Percentiles rank a stretch among this genome's conserved stretches.
Evolutionary conservation across 30 jellyfish, hydroid and myxozoan species (phyloP).

Genomic region (Morbakka virulenta): DNA sequence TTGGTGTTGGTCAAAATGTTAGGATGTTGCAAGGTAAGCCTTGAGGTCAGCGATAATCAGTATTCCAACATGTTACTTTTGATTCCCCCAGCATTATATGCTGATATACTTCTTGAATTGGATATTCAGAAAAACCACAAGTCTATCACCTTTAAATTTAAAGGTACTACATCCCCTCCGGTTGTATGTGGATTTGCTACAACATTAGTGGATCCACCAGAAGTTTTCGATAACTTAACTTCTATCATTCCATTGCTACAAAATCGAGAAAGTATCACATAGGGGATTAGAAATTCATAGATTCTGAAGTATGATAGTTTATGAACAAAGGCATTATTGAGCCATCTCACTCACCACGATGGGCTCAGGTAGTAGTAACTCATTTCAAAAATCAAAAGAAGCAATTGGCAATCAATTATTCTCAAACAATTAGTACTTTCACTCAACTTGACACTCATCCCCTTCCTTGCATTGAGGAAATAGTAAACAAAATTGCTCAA

Average conservation of each 20-base stretch:
- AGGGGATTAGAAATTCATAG: slow-evolving; percentile 39
- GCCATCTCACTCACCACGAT: slow-evolving; percentile 61
- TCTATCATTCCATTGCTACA: slow-evolving; percentile 40
- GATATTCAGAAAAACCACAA: slow-evolving; percentile 48
- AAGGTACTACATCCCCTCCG: slow-evolving; percentile 16
- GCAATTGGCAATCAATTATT: slow-evolving; percentile 41
- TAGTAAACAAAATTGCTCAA: slow-evolving; percentile 27
- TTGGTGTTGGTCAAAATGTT: neutral
- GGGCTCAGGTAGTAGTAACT: slow-evolving; percentile 57
- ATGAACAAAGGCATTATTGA: slow-evolving; percentile 35
- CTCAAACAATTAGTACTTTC: slow-evolving; percentile 54
- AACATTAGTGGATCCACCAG: slow-evolving; percentile 24
- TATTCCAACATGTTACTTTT: too few species aligned
- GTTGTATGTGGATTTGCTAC: slow-evolving; percentile 9
- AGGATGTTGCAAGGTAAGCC: neutral
- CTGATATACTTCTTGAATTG: slow-evolving; percentile 51
- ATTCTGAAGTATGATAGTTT: slow-evolving; percentile 43
- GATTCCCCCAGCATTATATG: slow-evolving; percentile 19
- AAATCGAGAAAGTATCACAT: slow-evolving; percentile 14
- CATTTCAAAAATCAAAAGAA: slow-evolving; percentile 6
- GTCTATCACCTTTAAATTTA: slow-evolving; percentile 18
- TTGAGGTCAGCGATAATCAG: too few species aligned
- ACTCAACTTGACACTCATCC: slow-evolving; percentile 69
- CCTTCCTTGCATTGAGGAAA: slow-evolving; percentile 48
- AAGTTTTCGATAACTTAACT: slow-evolving; percentile 12